Evolutionary conservation across 2,113 vertebrate species (phyloP).

Genomic region (Siniperca knerii): DNA sequence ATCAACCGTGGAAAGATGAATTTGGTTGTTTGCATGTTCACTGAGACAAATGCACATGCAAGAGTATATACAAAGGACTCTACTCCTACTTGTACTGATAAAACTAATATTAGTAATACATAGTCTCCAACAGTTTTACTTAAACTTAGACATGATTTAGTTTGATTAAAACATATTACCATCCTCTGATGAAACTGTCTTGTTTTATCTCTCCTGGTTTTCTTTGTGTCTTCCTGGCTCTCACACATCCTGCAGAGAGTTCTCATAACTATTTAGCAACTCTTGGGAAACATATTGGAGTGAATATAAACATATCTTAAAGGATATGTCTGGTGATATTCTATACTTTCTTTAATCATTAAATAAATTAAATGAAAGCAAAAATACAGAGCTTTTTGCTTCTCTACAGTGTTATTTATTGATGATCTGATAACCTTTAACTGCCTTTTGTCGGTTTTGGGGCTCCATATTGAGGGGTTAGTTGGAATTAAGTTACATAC

Average conservation of each 20-base stretch:
- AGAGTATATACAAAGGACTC: not conserved
- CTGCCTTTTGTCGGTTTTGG: no score
- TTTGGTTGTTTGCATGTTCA: slow-evolving; percentile 7
- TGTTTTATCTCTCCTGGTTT: not conserved
- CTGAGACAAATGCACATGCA: slow-evolving; percentile 3
- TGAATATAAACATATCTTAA: not conserved
- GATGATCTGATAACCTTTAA: no score
- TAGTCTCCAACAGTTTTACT: not conserved
- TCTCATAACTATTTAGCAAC: not conserved
- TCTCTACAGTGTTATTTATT: no score
- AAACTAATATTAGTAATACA: not conserved
- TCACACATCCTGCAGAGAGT: not conserved
- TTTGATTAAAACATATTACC: not conserved
- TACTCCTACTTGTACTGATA: not conserved
- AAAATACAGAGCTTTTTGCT: no score
- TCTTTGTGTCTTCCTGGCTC: not conserved
- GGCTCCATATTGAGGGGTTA: no score
- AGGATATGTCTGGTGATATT: not conserved
- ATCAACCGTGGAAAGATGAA: not conserved
- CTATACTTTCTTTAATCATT: not conserved
- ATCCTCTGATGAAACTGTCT: not conserved
- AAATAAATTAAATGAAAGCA: no score
- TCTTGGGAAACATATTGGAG: not conserved
- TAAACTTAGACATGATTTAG: not conserved
- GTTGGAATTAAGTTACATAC: no score